Conservation (phyloP, 1,140 invertebrate species). For the Meloidogyne floridensis region DNA sequence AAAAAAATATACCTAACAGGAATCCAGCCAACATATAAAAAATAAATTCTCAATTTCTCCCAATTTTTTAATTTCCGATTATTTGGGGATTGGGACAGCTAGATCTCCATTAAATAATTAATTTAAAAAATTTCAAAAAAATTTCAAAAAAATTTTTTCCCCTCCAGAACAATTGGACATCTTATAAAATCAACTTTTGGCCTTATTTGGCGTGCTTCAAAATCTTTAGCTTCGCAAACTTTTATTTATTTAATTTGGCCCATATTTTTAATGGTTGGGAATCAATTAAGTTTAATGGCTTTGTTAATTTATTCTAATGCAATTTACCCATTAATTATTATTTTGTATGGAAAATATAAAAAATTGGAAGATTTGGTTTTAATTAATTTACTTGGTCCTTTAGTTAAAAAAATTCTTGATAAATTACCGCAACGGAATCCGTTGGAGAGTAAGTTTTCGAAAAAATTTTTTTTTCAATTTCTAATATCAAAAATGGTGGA, state of each 20-base stretch:
- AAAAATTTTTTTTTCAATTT: no score
- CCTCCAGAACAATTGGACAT: conserved; percentile 4
- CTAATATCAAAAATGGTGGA: no score
- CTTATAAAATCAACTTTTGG: conserved; percentile 14
- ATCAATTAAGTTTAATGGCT: conserved; percentile 17
- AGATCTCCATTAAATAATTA: no score
- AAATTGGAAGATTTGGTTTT: conserved; percentile 52
- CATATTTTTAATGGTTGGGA: conserved; percentile 23
- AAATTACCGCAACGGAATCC: conserved; percentile 57
- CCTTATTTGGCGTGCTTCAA: conserved; percentile 9
- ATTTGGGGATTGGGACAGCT: no score
- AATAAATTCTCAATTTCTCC: no score
- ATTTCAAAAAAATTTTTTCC: not conserved
- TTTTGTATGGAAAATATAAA: conserved; percentile 52
- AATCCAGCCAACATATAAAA: no score
- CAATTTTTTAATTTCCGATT: no score
- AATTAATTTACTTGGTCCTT: conserved; percentile 56
- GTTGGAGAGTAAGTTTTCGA: conserved; percentile 45
- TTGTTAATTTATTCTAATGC: conserved; percentile 23
- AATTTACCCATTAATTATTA: conserved; percentile 43
- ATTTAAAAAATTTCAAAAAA: no score
- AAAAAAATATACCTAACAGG: no score
- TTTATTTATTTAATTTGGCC: conserved; percentile 29
- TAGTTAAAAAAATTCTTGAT: conserved; percentile 49
- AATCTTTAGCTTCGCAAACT: conserved; percentile 27